Conservation (phyloP, 2,113 vertebrate genomes). For the Zosterops hypoxanthus region DNA sequence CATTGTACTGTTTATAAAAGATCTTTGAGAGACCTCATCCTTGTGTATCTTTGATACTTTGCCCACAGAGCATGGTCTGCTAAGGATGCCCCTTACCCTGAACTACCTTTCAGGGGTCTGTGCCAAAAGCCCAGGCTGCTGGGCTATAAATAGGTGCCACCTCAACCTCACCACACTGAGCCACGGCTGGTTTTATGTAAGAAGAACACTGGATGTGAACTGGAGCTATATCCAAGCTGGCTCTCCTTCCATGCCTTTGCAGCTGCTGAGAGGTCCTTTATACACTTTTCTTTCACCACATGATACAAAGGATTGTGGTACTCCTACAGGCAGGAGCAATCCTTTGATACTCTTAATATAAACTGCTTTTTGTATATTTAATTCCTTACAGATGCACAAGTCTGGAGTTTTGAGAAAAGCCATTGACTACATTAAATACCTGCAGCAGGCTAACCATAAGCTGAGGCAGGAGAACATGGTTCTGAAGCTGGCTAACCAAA, state of each 20-base stretch:
- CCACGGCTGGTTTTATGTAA: no score
- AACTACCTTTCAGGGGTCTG: no score
- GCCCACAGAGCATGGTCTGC: accelerated
- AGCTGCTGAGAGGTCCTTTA: neutral
- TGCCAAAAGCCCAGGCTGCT: no score
- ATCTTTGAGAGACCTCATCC: neutral
- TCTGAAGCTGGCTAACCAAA: slow-evolving; percentile 93
- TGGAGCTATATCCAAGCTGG: no score
- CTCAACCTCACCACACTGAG: no score
- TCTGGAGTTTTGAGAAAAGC: slow-evolving; percentile 95
- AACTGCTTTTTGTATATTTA: neutral
- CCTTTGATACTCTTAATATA: neutral
- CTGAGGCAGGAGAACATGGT: slow-evolving; percentile 96
- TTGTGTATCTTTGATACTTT: neutral
- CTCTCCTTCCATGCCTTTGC: neutral
- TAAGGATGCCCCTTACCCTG: neutral
- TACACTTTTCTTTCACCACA: neutral
- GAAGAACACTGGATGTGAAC: no score
- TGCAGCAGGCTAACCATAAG: slow-evolving; percentile 95
- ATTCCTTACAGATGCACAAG: slow-evolving; percentile 89
- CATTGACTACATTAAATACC: slow-evolving; percentile 97
- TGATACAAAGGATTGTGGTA: neutral
- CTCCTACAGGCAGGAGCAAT: neutral
- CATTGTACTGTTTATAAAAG: neutral
- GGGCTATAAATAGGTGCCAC: no score